Conservation (phyloP, 2,888 invertebrate species). For the Ditula angustiorana region DNA sequence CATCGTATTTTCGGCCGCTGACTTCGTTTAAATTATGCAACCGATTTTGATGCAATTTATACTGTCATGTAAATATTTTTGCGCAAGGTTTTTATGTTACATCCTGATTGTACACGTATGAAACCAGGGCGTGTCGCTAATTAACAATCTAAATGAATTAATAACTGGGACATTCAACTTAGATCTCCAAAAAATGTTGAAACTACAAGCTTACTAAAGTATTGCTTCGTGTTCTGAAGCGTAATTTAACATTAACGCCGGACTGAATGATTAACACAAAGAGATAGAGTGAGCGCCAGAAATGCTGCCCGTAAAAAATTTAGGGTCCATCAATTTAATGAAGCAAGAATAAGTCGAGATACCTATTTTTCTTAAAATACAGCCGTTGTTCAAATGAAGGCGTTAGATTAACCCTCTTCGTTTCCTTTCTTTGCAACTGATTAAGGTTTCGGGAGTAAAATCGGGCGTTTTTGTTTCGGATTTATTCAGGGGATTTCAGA, state of each 20-base stretch:
- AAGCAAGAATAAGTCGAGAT: constrained; percentile 44
- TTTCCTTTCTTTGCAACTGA: constrained; percentile 1
- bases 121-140: too few relatives aligned
- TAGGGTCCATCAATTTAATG: constrained; percentile 52
- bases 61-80: too few relatives aligned
- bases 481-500: constrained; percentile 1
- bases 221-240: not conserved
- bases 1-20: too few relatives aligned
- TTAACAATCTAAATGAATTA: too few relatives aligned
- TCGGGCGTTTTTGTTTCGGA: constrained; percentile 12
- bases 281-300: constrained; percentile 49
- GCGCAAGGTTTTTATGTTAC: too few relatives aligned
- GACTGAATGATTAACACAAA: constrained; percentile 62
- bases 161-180: not conserved
- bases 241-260: constrained; percentile 30
- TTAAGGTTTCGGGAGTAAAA: not conserved
- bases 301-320: constrained; percentile 47
- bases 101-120: too few relatives aligned
- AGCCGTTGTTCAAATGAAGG: constrained; percentile 24
- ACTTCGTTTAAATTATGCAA: too few relatives aligned
- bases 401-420: constrained; percentile 14
- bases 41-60: too few relatives aligned
- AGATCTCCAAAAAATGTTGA: not conserved
- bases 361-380: constrained; percentile 25
- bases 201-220: not conserved